These are phyloP conservation scores for Gallirallus australis DNA, from an alignment of 2,797 vertebrate species.

Conservation along the genomic window DNA sequence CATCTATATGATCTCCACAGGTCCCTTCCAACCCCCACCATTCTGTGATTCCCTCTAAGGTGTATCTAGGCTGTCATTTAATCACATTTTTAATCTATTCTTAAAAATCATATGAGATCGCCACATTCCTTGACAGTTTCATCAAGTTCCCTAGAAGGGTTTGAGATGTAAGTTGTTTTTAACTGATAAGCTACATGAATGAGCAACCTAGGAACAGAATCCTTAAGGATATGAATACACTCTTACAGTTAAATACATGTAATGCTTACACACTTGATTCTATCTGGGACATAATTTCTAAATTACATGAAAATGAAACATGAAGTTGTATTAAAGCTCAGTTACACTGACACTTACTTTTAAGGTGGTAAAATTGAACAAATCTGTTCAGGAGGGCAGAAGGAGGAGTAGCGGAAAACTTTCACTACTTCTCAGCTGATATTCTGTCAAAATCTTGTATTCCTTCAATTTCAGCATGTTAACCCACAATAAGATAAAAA, in stretches of 20 bases:
- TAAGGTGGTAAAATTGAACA: neutral
- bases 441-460: neutral
- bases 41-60: neutral
- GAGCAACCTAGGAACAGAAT: neutral
- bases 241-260: neutral
- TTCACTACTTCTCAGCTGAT: neutral
- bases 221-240: neutral
- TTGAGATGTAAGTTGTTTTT: neutral
- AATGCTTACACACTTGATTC: neutral
- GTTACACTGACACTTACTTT: neutral
- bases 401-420: neutral
- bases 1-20: no score
- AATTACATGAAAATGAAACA: neutral
- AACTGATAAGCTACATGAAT: neutral
- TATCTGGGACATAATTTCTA: neutral
- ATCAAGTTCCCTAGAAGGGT: neutral
- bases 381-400: neutral
- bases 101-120: neutral
- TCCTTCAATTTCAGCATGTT: neutral
- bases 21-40: no score
- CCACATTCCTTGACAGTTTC: neutral
- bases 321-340: neutral
- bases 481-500: neutral
- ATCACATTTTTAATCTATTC: neutral
- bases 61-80: neutral